These are phyloP conservation scores for Heptranchias perlo DNA, from an alignment of 2,113 vertebrate genomes.

Conservation along the genomic window DNA sequence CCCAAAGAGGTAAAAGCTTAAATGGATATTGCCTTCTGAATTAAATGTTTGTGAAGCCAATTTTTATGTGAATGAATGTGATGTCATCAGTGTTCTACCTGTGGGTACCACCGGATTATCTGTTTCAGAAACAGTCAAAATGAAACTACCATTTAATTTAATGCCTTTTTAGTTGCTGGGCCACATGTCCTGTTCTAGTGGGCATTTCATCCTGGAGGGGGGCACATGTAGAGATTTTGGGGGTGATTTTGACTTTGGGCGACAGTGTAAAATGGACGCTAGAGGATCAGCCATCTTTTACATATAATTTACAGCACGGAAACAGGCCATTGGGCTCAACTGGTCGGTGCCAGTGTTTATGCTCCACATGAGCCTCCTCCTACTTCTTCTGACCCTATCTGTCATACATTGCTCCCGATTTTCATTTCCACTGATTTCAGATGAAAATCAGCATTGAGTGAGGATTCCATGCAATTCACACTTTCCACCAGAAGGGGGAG, in stretches of 20 bases:
- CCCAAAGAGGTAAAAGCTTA: not conserved
- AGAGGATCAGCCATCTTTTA: not conserved
- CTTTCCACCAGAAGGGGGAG: too few species aligned
- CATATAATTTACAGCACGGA: not conserved
- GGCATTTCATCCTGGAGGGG: not conserved
- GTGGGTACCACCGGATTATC: not conserved
- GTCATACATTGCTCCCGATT: not conserved
- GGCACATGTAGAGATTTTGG: not conserved
- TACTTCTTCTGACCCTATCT: not conserved
- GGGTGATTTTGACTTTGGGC: not conserved
- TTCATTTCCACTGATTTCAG: not conserved
- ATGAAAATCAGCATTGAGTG: too few species aligned
- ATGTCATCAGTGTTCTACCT: too few species aligned
- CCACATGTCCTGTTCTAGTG: not conserved
- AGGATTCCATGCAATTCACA: too few species aligned
- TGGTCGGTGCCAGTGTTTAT: not conserved
- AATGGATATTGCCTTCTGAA: not conserved
- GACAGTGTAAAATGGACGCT: not conserved
- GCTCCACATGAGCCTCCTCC: not conserved
- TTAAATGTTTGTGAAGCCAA: not conserved
- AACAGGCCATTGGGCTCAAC: not conserved
- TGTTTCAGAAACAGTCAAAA: not conserved
- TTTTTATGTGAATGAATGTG: too few species aligned
- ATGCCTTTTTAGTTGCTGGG: not conserved
- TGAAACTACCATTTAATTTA: not conserved